Evolutionary conservation across 2,888 invertebrate species (phyloP).

Genomic region (Glaucopsyche alexis): DNA sequence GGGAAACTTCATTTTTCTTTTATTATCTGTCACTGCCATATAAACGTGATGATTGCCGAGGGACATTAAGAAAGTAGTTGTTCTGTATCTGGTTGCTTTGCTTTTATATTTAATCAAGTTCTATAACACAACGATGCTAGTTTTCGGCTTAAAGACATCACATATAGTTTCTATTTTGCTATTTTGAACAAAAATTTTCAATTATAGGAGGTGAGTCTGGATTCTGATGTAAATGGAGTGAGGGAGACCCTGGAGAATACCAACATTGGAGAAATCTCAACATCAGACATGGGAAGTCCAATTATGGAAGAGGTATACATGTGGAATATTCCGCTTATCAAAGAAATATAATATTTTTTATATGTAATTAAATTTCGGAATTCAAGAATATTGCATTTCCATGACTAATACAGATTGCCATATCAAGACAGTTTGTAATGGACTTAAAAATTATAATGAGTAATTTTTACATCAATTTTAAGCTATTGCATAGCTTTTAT

Average conservation of each 20-base stretch:
- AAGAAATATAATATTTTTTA: not conserved
- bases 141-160: too few relatives aligned
- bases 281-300: slow-evolving; percentile 76
- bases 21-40: too few relatives aligned
- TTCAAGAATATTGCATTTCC: slow-evolving; percentile 27
- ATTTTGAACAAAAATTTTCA: too few relatives aligned
- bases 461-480: not conserved
- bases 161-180: too few relatives aligned
- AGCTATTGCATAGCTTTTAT: too few relatives aligned
- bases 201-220: slow-evolving; percentile 71
- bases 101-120: too few relatives aligned
- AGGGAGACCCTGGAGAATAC: slow-evolving; percentile 63
- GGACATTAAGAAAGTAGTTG: too few relatives aligned
- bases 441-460: not conserved
- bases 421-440: not conserved
- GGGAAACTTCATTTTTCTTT: too few relatives aligned
- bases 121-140: too few relatives aligned
- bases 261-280: slow-evolving; percentile 60
- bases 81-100: too few relatives aligned
- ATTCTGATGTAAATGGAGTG: slow-evolving; percentile 71
- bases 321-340: not conserved
- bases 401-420: not conserved
- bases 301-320: slow-evolving; percentile 81
- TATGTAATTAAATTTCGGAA: not conserved
- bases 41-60: too few relatives aligned